phyloP scores from a whole-genome alignment of 2,113 vertebrate genomes.

The Epinephelus moara region DNA sequence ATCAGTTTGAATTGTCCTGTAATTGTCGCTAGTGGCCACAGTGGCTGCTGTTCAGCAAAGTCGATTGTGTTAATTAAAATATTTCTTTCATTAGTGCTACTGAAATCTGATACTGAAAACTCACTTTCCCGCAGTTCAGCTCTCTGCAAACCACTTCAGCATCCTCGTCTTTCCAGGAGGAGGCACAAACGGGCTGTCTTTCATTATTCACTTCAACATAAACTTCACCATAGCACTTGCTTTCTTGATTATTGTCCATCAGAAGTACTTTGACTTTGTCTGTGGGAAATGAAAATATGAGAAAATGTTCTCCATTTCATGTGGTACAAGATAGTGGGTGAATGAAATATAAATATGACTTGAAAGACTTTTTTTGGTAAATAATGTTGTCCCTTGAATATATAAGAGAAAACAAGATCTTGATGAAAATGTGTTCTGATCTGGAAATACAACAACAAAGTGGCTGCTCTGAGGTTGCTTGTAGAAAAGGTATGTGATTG shows the following conservation, averaged over 20 bases:
- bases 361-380: not conserved
- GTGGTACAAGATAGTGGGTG: not conserved
- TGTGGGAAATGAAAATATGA: constrained; percentile 20
- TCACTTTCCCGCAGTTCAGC: constrained; percentile 58
- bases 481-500: not conserved
- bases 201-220: accelerated
- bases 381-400: not conserved
- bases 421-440: not conserved
- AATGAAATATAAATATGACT: not conserved
- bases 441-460: not conserved
- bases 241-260: accelerated
- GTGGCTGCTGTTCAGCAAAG: not conserved
- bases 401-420: not conserved
- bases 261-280: constrained; percentile 61
- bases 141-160: constrained; percentile 65
- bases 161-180: accelerated
- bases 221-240: constrained; percentile 54
- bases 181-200: constrained; percentile 38
- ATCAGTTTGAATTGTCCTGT: not conserved
- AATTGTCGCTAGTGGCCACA: not conserved
- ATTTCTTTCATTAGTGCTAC: too few relatives aligned
- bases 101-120: not conserved
- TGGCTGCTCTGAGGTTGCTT: not conserved
- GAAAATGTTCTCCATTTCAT: not conserved
- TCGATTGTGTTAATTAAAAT: not conserved